Conservation (phyloP, 2,113 vertebrate genomes). For the Myodes glareolus region DNA sequence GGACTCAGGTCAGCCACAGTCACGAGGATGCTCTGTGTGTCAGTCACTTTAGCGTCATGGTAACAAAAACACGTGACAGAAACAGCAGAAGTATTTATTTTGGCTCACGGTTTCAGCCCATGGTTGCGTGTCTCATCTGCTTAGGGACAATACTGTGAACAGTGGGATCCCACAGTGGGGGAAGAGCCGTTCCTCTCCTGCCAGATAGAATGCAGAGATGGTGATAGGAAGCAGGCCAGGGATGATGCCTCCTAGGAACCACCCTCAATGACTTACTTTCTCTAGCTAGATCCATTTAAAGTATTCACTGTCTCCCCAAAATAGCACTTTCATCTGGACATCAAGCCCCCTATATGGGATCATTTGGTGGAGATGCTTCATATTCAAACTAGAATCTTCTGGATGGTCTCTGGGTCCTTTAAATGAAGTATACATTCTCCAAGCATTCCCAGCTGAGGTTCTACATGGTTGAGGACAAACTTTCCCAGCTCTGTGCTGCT, state of each 20-base stretch:
- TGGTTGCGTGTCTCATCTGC: not conserved
- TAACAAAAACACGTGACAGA: not conserved
- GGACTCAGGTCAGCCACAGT: accelerated
- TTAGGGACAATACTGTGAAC: not conserved
- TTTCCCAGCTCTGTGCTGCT: not conserved
- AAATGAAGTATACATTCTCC: not conserved
- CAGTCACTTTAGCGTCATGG: not conserved
- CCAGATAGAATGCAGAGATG: not conserved
- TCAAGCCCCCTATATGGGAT: not conserved
- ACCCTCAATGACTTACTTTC: not conserved
- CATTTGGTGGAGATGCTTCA: not conserved
- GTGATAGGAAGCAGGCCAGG: not conserved
- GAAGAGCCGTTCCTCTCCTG: not conserved
- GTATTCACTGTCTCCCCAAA: not conserved
- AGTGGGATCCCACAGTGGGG: not conserved
- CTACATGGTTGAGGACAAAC: too few species aligned
- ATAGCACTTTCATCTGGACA: not conserved
- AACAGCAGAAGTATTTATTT: not conserved
- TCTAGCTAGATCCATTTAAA: not conserved
- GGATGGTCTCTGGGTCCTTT: not conserved
- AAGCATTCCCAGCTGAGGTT: not conserved
- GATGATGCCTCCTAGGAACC: not conserved
- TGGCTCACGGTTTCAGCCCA: not conserved
- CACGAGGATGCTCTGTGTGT: not conserved
- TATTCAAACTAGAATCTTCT: not conserved